These are phyloP conservation scores for Scolanthus callimorphus DNA, from an alignment of 92 coral and sea anemone genomes.

Conservation along the genomic window DNA sequence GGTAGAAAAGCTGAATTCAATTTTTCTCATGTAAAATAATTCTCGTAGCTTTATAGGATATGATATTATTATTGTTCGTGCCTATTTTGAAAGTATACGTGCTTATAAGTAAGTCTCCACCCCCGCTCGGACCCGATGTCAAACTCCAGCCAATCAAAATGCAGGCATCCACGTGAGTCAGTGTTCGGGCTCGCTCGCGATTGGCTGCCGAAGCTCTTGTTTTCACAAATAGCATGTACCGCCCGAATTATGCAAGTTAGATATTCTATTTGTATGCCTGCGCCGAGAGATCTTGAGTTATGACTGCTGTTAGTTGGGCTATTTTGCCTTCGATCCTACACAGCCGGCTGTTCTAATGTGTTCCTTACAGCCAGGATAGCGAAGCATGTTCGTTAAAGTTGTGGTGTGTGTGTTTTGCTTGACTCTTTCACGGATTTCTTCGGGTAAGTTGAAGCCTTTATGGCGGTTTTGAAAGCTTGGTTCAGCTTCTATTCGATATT, in stretches of 20 bases:
- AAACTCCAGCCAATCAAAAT: constrained; percentile 20
- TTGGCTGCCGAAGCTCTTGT: constrained; percentile 57
- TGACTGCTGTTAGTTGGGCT: constrained; percentile 39
- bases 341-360: constrained; percentile 55
- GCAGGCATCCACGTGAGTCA: constrained; percentile 14
- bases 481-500: constrained; percentile 24
- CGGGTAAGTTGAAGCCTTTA: constrained; percentile 39
- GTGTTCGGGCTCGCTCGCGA: constrained; percentile 32
- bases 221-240: constrained; percentile 54
- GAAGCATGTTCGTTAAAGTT: constrained; percentile 75
- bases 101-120: neutral
- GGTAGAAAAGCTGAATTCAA: no score
- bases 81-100: constrained; percentile 4
- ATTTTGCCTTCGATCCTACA: constrained; percentile 27
- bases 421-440: constrained; percentile 29
- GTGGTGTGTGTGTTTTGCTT: constrained; percentile 65
- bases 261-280: constrained; percentile 16
- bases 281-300: constrained; percentile 20
- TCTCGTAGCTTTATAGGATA: neutral
- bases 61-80: neutral
- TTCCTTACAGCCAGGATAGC: constrained; percentile 61
- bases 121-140: constrained; percentile 21
- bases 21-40: no score
- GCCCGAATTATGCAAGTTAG: constrained; percentile 31
- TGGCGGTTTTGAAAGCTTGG: constrained; percentile 1